phyloP scores from a whole-genome alignment of 2,113 vertebrate genomes.

The Varanus komodoensis region DNA sequence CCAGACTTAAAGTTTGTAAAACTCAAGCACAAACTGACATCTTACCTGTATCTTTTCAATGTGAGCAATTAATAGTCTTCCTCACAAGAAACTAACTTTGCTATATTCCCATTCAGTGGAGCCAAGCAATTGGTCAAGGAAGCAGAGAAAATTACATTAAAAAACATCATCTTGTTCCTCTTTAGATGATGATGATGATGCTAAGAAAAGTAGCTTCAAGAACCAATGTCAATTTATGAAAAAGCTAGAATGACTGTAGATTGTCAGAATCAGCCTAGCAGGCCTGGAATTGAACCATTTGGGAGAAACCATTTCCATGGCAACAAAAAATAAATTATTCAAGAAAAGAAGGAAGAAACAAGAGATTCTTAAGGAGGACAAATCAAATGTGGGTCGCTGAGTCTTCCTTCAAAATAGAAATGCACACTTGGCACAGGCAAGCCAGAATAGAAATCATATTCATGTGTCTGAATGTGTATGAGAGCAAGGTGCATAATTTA shows the following conservation, averaged over 20 bases:
- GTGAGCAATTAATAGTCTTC: background rate
- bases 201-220: conserved; percentile 21
- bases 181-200: background rate
- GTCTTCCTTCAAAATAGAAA: conserved; percentile 28
- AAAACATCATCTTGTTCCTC: background rate
- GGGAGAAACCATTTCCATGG: conserved; percentile 67
- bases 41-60: background rate
- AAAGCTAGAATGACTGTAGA: background rate
- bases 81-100: background rate
- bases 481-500: background rate
- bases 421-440: conserved; percentile 14
- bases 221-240: conserved; percentile 30
- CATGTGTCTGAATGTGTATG: background rate
- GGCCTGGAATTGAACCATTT: conserved; percentile 39
- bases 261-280: conserved; percentile 47
- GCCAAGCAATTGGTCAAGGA: background rate
- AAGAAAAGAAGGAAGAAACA: conserved; percentile 12
- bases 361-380: conserved; percentile 30
- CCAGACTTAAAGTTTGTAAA: background rate
- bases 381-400: conserved; percentile 50
- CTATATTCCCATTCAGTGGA: too few species aligned
- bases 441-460: background rate
- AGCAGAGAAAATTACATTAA: background rate
- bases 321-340: conserved; percentile 63
- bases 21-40: background rate